Evolutionary conservation across 2,888 invertebrate species (phyloP), one percentile per base, ranked within the genome.

Genomic region (Lasioglossum marginatum): DNA sequence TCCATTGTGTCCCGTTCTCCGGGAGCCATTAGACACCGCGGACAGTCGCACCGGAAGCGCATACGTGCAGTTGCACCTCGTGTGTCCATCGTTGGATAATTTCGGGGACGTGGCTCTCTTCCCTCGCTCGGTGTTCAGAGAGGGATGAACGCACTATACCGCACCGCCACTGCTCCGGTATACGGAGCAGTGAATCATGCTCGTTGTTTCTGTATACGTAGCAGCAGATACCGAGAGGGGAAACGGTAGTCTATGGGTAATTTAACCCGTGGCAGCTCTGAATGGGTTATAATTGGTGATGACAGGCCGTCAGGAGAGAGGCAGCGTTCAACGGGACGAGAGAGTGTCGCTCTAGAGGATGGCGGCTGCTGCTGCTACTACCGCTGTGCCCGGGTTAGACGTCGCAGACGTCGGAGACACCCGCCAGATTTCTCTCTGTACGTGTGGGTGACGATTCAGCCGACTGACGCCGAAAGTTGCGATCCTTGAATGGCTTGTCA

Each of bases 221-320:
- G 79, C 80, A 66, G 72, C 79, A 70, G 77, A 80, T 76, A 79
- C 82, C 52, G 75, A 79, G 72, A 68, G 78, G 87, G 78, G 82
- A 85, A 75, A 81, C 78, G 87, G 72, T 74, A 79, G 90, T 91
- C 93, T 91, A 92, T 91, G 92, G 93, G 92, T 93, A 93, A 94
- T 94, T 94, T 93, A 93, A 92, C 91, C 92, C 92, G 88, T 87
- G 89, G 88, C 89, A 82, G 89, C 79, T 82, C 84, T 94, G 93
- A 94, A 94, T 94, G 93, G 93, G 91, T 94, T 93, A 93, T 94
- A 94, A 94, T 94, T 94, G 94, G 93, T 92, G 94, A 93, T 94
- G 94, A 94, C 94, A 93, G 94, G 87, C 91, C 92, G 92, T 93
- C 93, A 92, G 82, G 83, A 84, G 85, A 84, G 87, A 81, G 80